Evolutionary conservation across 2,797 vertebrate genomes (phyloP).

Genomic region (Hoplostethus atlanticus): DNA sequence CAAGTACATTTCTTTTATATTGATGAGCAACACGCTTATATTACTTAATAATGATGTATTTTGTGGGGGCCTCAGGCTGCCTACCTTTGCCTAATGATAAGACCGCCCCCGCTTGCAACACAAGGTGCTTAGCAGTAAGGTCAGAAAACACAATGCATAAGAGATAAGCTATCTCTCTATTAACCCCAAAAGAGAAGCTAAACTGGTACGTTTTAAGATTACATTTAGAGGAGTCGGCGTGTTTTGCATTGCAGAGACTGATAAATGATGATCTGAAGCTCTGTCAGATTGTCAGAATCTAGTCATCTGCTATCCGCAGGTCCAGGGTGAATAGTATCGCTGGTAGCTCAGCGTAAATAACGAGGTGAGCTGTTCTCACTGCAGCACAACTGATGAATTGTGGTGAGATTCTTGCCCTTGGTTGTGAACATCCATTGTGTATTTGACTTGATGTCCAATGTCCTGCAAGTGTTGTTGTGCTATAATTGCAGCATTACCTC

Average conservation of each 20-base stretch:
- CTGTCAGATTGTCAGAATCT: slow-evolving; percentile 1
- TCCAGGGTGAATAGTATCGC: slow-evolving; percentile 23
- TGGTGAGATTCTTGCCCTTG: background rate
- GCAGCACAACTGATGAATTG: background rate
- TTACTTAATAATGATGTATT: too few species aligned
- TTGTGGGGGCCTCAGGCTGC: too few species aligned
- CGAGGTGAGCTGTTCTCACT: slow-evolving; percentile 25
- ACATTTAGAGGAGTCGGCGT: background rate
- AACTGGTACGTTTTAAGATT: background rate
- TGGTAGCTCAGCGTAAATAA: slow-evolving; percentile 24
- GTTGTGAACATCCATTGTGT: slow-evolving; percentile 5
- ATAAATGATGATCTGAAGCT: slow-evolving; percentile 18
- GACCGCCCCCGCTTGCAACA: too few species aligned
- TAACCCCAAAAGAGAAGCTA: too few species aligned
- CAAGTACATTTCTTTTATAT: too few species aligned
- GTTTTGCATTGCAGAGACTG: background rate
- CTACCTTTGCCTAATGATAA: too few species aligned
- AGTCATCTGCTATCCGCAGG: slow-evolving; percentile 22
- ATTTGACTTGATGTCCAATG: background rate
- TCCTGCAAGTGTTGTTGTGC: background rate
- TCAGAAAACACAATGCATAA: too few species aligned
- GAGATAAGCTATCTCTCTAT: too few species aligned
- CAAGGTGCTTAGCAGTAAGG: too few species aligned
- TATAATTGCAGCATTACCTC: background rate
- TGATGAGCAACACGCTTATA: too few species aligned